Conservation (phyloP, 2,888 invertebrate genomes). For the Cerceris rybyensis region DNA sequence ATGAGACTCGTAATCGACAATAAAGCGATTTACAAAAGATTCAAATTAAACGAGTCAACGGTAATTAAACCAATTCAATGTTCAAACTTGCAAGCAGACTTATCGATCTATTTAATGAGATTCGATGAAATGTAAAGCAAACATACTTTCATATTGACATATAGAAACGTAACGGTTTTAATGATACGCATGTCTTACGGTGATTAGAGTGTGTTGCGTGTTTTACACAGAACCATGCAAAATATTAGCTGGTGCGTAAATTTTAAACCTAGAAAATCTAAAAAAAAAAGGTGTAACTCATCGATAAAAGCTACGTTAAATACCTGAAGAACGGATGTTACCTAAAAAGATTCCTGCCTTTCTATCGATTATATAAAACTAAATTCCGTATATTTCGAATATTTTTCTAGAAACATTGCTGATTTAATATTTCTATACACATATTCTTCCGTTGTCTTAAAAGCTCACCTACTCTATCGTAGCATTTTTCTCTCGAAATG, state of each 20-base stretch:
- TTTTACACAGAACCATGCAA: neutral
- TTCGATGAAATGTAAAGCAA: neutral
- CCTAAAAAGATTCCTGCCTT: neutral
- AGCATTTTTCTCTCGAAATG: too few species aligned
- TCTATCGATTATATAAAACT: neutral
- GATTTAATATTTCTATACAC: too few species aligned
- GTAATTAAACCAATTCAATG: too few species aligned
- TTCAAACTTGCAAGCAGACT: too few species aligned
- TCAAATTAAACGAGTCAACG: too few species aligned
- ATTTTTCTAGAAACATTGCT: too few species aligned
- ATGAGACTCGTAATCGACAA: too few species aligned
- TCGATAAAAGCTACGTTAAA: neutral
- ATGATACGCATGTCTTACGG: neutral
- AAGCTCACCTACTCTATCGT: too few species aligned
- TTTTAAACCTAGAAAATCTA: conserved; percentile 4
- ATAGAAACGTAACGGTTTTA: neutral
- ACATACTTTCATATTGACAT: neutral
- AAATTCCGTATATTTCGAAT: too few species aligned
- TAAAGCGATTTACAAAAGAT: too few species aligned
- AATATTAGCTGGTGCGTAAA: conserved; percentile 1
- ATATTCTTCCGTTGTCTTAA: too few species aligned
- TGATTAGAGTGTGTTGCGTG: conserved; percentile 3
- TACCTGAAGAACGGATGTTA: conserved; percentile 3
- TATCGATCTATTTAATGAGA: neutral
- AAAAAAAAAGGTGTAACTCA: conserved; percentile 2